Evolutionary conservation across 2,113 vertebrate species (phyloP).

Genomic region (Microcebus tavaratra): DNA sequence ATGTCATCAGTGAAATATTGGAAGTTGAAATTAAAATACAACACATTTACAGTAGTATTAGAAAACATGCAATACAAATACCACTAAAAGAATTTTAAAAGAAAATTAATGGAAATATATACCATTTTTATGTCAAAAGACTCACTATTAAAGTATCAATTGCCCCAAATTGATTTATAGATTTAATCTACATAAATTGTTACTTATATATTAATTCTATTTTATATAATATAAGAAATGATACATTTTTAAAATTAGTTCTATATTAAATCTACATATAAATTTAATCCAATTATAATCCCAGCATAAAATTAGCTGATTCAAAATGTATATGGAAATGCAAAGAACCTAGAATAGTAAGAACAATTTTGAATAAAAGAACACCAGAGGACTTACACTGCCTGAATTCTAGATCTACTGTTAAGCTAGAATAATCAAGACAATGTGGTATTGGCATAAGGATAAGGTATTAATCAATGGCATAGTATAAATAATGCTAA

Average conservation of each 20-base stretch:
- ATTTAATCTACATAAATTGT: background rate
- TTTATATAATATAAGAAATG: background rate
- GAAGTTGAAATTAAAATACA: background rate
- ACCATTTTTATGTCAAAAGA: background rate
- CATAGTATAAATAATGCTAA: background rate
- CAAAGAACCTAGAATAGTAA: background rate
- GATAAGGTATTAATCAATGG: background rate
- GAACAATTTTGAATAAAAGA: background rate
- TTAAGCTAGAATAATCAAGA: background rate
- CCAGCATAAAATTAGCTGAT: background rate
- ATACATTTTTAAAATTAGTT: background rate
- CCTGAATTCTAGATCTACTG: background rate
- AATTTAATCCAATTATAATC: background rate
- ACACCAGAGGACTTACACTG: background rate
- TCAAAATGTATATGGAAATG: background rate
- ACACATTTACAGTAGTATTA: background rate
- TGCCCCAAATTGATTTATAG: background rate
- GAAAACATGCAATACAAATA: background rate
- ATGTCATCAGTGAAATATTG: background rate
- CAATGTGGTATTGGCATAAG: background rate
- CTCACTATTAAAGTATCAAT: background rate
- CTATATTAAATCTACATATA: background rate
- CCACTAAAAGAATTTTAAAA: background rate
- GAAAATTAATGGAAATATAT: conserved; percentile 8
- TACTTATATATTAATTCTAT: background rate